Percentiles rank a stretch among this genome's conserved stretches.
These are phyloP conservation scores for Austrolebias charrua DNA, from an alignment of 2,797 vertebrate genomes.

Conservation along the genomic window DNA sequence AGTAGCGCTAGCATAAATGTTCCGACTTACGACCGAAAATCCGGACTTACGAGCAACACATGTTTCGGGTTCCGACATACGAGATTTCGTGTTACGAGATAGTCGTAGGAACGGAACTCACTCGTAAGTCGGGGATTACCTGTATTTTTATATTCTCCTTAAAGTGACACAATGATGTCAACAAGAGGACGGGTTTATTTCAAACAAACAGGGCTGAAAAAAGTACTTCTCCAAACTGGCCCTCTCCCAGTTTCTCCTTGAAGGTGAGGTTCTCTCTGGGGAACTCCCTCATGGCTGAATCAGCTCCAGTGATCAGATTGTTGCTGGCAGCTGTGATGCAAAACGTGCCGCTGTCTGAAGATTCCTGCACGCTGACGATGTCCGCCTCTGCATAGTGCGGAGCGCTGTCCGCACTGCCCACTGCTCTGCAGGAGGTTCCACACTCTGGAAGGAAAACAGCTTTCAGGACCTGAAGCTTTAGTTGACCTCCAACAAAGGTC, in stretches of 20 bases:
- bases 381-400: conserved; percentile 96
- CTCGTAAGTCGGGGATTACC: too few relatives aligned
- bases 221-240: conserved; percentile 94
- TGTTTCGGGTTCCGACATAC: too few relatives aligned
- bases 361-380: conserved; percentile 91
- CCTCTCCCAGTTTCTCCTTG: conserved; percentile 96
- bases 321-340: conserved; percentile 88
- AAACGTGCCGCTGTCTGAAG: conserved; percentile 84
- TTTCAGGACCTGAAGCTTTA: not conserved
- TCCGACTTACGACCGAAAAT: too few relatives aligned
- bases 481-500: not conserved
- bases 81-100: too few relatives aligned
- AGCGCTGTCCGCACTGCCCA: conserved; percentile 78
- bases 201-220: conserved; percentile 8
- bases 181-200: not conserved
- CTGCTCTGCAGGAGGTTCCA: conserved; percentile 65
- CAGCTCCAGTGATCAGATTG: conserved; percentile 88
- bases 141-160: not conserved
- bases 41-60: too few relatives aligned
- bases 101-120: too few relatives aligned
- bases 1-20: too few relatives aligned
- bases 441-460: conserved; percentile 39
- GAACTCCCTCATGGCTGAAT: conserved; percentile 90
- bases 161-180: not conserved
- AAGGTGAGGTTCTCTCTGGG: conserved; percentile 91